Evolutionary conservation across 2,113 vertebrate species (phyloP), one percentile per base, ranked within the genome.

Genomic region (Uria aalge): DNA sequence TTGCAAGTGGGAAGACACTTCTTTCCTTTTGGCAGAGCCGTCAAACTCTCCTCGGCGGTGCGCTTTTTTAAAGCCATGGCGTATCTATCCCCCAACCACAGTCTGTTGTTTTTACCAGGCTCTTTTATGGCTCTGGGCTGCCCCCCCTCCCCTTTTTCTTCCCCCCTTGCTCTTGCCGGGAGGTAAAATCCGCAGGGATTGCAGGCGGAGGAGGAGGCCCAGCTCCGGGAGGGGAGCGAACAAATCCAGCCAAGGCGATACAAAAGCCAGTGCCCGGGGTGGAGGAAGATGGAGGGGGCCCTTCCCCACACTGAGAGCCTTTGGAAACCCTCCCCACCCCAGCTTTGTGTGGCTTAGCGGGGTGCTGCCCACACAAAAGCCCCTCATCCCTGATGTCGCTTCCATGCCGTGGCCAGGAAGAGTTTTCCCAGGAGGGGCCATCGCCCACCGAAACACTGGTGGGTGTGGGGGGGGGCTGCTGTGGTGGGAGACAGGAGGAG

Each of bases 291-390:
- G 85, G 91, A 94, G 92, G 86, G 77, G 96, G 89, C 95, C 95
- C 82, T 96, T 94, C 84, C 83, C 72, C 94, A 72, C 91, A 68
- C 85, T 55, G 50, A 85, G 90, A 97, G 75, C 87, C 95, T 96
- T 98, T 96, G 93, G 75, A 93, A 96, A 68, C 36, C 85, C 80
- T 78, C 87, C 77, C 57, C 68, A 32, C 41, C 62, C 69, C 55
- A 45, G 94, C 95, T 97, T 97, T 98, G 95, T 97, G 96, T 1
- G 3, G 94, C 97, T 91, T 97, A 96, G 97, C 96, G 45, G 96
- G 97, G 94, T 96, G 86, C 97, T 95, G 90, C 84, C 47, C n/a
- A 56, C 87, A 97, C 94, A 97, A 97, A 97, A 93, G 83, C 64
- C 75, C 73, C 78, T 86, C 76, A 4, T 77, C 90, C 94, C 87